A percentile compares a stretch with the other conserved stretches of the same genome.
These are phyloP conservation scores for Drosophila seguyi DNA, from an alignment of 1,140 invertebrate genomes.

Conservation along the genomic window DNA sequence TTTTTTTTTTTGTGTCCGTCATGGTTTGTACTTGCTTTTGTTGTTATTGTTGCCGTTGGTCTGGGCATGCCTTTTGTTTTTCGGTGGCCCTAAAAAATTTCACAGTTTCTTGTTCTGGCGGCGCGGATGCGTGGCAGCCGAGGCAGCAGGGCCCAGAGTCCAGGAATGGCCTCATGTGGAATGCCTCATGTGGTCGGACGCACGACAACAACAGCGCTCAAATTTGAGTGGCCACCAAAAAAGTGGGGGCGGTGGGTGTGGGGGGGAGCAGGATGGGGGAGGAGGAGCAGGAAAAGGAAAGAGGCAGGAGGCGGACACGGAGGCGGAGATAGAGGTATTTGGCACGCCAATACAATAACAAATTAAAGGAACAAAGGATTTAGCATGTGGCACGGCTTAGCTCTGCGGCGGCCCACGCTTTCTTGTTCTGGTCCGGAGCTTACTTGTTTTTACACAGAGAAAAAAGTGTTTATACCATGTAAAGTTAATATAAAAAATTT, in stretches of 20 bases:
- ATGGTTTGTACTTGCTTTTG: constrained; percentile 16
- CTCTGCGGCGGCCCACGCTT: constrained; percentile 41
- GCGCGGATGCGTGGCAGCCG: constrained; percentile 4
- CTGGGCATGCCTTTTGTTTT: constrained; percentile 66
- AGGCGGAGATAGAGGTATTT: constrained; percentile 41
- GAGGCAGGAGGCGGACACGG: not conserved
- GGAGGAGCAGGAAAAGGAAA: too few relatives aligned
- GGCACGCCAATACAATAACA: constrained; percentile 81
- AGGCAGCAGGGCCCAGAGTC: not conserved
- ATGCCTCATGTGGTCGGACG: constrained; percentile 62
- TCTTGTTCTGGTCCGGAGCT: not conserved
- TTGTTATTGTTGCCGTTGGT: constrained; percentile 28
- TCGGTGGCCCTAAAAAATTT: constrained; percentile 63
- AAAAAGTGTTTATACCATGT: not conserved
- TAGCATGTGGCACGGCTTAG: constrained; percentile 75
- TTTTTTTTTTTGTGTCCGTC: constrained; percentile 5
- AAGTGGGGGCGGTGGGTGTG: not conserved
- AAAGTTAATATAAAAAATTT: not conserved
- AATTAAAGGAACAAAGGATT: constrained; percentile 80
- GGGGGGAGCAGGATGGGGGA: not conserved
- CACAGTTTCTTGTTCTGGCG: constrained; percentile 75
- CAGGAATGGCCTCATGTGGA: constrained; percentile 21
- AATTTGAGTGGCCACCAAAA: constrained; percentile 59
- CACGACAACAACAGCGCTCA: constrained; percentile 74
- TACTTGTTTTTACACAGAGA: constrained; percentile 1